Evolutionary conservation across 1,140 invertebrate genomes (phyloP), one percentile per base, ranked within the genome.

Genomic region (Bombus affinis): DNA sequence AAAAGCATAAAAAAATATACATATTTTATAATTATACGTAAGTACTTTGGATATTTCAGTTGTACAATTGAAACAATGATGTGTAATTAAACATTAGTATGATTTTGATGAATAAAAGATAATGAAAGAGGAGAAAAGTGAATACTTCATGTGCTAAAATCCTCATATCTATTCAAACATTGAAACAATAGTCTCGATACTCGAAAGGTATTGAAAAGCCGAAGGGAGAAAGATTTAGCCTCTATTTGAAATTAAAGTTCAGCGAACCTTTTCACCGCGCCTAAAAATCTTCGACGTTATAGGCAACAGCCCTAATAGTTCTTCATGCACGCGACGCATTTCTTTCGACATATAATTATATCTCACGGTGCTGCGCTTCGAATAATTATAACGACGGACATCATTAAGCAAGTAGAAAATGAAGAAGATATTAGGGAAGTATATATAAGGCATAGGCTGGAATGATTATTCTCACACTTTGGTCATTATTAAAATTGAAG

Each of bases 321-420:
- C 59, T 77, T 66, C 77, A 72, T 65, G 15, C 74, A 65, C 77
- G 37, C 68, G 76, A 76, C 66, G 71, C 28, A 28, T 85, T 72
- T 78, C 76, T 76, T 86, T 88, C 87, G 83, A 66, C 71, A 86
- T 87, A 90, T 92, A 92, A 92, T 93, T 92, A 92, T 91, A 86
- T 90, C 91, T 92, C 84, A 88, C 78, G 77, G 79, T 86, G 59
- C 87, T 80, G 70, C 81, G 82, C 81, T 88, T 91, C 85, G 85
- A 92, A 93, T 93, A 93, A 93, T 93, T 92, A 93, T 90, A 92
- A 89, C 83, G 88, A 82, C 77, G 83, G 91, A 91, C 90, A 89
- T 93, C 92, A 93, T 93, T 93, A 93, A 92, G 90, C 90, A 90
- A 91, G 89, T 87, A 89, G 86, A 92, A 92, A 92, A 87, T 89